Conservation (phyloP, 2,797 vertebrate genomes). For the Numenius phaeopus region DNA sequence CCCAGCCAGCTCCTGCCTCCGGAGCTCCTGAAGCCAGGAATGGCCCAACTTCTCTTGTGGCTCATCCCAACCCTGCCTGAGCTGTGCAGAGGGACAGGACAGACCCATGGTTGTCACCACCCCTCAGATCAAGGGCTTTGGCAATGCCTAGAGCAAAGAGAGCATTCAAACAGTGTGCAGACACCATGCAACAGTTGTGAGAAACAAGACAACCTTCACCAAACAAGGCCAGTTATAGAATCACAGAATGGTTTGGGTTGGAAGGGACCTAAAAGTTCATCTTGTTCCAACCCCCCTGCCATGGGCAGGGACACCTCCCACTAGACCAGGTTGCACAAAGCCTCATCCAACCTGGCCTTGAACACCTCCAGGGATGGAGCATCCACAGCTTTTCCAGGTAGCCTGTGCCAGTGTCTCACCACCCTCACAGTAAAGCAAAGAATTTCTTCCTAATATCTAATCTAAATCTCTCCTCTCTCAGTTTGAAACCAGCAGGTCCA, state of each 20-base stretch:
- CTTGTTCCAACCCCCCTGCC: background rate
- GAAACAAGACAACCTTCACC: background rate
- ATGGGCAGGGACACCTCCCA: background rate
- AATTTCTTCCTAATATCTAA: background rate
- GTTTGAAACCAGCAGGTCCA: background rate
- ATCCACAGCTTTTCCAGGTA: background rate
- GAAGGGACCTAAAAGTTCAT: background rate
- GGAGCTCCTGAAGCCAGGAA: accelerated
- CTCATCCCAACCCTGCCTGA: background rate
- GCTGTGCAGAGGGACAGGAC: background rate
- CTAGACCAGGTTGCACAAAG: background rate
- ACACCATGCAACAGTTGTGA: accelerated
- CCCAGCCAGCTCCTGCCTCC: background rate
- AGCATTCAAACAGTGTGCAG: accelerated
- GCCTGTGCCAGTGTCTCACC: background rate
- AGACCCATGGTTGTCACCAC: accelerated
- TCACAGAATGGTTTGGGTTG: background rate
- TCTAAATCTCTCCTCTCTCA: background rate
- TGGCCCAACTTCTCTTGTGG: accelerated
- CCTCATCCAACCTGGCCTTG: background rate
- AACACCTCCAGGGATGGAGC: background rate
- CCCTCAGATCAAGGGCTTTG: background rate
- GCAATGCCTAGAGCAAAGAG: background rate
- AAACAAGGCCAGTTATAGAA: background rate
- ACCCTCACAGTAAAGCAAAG: background rate